A percentile compares a stretch with the other conserved stretches of the same genome.
These are phyloP conservation scores for Poecile atricapillus DNA, from an alignment of 2,113 vertebrate genomes.

Conservation along the genomic window DNA sequence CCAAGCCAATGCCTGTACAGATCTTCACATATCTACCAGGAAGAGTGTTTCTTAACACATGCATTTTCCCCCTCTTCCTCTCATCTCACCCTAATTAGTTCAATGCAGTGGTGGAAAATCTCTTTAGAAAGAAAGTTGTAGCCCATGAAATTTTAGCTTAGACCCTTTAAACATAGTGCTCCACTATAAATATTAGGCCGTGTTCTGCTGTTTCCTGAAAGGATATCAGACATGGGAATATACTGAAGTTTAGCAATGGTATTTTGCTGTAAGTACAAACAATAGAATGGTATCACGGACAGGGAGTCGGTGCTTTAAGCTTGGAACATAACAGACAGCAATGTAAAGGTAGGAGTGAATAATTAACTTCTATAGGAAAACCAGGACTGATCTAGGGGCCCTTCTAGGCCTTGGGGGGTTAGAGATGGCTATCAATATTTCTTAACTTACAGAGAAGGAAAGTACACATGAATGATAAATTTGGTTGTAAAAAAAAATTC, in stretches of 20 bases:
- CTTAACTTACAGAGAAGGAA: not conserved
- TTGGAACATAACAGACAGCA: not conserved
- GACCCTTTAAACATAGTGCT: not conserved
- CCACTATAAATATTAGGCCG: not conserved
- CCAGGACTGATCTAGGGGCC: not conserved
- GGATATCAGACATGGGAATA: not conserved
- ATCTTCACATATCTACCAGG: not conserved
- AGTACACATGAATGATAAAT: not conserved
- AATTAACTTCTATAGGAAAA: conserved; percentile 39
- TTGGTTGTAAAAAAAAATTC: not conserved
- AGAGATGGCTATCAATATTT: conserved; percentile 7
- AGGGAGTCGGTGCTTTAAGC: accelerated
- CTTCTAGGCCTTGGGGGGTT: not conserved
- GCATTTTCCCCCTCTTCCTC: not conserved
- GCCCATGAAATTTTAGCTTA: not conserved
- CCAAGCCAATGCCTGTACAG: not conserved
- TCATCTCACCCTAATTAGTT: not conserved
- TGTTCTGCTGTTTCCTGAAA: not conserved
- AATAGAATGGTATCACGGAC: accelerated
- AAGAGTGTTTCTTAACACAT: not conserved
- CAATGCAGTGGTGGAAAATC: not conserved
- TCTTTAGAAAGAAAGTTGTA: not conserved
- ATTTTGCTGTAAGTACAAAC: not conserved
- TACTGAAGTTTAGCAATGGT: not conserved
- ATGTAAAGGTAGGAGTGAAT: conserved; percentile 6